These are phyloP conservation scores for Epinephelus moara DNA, from an alignment of 2,113 vertebrate genomes.

Conservation along the genomic window DNA sequence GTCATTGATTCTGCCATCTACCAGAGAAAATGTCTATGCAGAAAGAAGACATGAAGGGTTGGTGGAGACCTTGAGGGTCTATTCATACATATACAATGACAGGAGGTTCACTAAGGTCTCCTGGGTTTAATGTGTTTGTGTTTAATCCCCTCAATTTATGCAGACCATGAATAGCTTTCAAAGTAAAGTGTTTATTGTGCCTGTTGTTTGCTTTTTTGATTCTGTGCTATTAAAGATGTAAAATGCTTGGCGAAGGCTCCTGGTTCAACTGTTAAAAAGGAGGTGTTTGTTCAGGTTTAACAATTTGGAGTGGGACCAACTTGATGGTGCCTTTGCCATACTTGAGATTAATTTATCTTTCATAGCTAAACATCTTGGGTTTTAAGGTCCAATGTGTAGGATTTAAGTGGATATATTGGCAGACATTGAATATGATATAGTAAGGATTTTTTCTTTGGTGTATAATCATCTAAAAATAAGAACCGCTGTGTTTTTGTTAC, in stretches of 20 bases:
- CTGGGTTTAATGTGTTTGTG: conserved; percentile 63
- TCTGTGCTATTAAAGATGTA: conserved; percentile 29
- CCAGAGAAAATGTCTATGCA: conserved; percentile 34
- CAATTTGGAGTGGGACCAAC: conserved; percentile 11
- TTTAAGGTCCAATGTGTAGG: no score
- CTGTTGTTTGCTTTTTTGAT: conserved; percentile 40
- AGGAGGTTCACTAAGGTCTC: conserved; percentile 52
- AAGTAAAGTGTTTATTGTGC: conserved; percentile 47
- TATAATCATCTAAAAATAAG: no score
- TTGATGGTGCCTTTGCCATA: conserved; percentile 1
- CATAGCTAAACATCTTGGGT: background rate
- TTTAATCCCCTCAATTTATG: conserved; percentile 57
- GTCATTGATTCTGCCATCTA: conserved; percentile 53
- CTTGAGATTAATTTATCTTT: background rate
- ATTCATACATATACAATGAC: conserved; percentile 64
- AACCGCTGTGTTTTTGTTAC: no score
- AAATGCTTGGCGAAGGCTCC: conserved; percentile 18
- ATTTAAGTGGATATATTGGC: no score
- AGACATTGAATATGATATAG: no score
- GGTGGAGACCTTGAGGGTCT: conserved; percentile 51
- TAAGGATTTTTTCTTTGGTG: no score
- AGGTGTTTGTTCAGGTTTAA: background rate
- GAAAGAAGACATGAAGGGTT: conserved; percentile 23
- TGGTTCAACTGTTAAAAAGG: background rate
- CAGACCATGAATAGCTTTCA: conserved; percentile 54